Base-by-base conservation (phyloP, 1,140 invertebrate genomes). In the Zaprionus taronus region DNA sequence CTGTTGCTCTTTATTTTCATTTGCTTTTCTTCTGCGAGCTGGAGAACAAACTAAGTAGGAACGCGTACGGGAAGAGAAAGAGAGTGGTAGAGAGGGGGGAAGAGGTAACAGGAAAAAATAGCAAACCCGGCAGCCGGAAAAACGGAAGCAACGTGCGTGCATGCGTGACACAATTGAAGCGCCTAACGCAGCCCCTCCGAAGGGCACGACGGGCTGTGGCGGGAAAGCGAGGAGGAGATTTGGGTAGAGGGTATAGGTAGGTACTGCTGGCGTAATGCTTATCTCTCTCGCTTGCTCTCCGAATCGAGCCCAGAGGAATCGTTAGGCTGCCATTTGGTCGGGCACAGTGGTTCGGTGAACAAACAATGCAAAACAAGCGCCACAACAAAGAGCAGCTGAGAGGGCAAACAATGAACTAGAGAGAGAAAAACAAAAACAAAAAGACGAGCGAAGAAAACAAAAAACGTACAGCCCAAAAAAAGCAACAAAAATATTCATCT, bases 151-250 rank as follows among this genome's bases (percentile, higher is more conserved):
- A 85, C 85, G 85, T 90, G 85, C 85, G 85, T 90, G 85, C 85
- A 90, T 90, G 85, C 85, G 85, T 90, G 85, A 90, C 85, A 90
- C 85, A 89, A 85, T 90, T 90, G 85, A 89, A 84, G 81, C 84
- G 84, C 84, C 84, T 87, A 86, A 86, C 55, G 60, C 63, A 36
- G 22, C 12, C 34, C 17, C 14, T 17, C 31, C 9, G 2, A 3
- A 34, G 31, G 36, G 4, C 9, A 26, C 3, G 6, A 15, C 36
- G 47, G 47, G 15, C 38, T n/a, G 7, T 1, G n/a, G 22, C 34
- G 26, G 70, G 22, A 62, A 15, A 51, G 20, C 20, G 4, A 9
- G 7, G 2, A 49, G 7, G 7, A 5, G 31, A n/a, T n/a, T 6
- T 38, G 28, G 31, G 14, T 12, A 44, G n/a, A 81, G 72, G 41